Base-by-base conservation (phyloP, 2,888 invertebrate species). In the Acheta domesticus region DNA sequence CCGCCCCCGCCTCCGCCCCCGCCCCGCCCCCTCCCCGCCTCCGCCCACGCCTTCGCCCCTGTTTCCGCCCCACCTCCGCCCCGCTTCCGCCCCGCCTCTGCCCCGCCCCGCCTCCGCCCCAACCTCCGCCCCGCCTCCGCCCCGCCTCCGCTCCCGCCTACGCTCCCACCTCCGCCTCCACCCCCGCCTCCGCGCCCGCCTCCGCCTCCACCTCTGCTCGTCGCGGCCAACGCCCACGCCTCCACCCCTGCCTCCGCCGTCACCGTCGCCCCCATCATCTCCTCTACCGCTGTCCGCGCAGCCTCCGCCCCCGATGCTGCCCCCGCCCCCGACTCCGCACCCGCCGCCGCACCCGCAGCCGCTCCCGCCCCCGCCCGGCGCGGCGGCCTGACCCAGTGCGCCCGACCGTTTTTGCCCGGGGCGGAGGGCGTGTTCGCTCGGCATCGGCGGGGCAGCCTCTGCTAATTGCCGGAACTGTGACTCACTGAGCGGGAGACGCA, bases 381-480 rank as follows among this genome's bases (percentile, higher is more conserved):
- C 36, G 36, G 36, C 36, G 36, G 8, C 36, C 36, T 36, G 36
- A 36, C 8, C 36, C 36, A 5, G 36, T 36, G 36, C 36, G 36
- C 8, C 8, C 36, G 36, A 36, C 36, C 36, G 36, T 36, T 36
- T 36, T 8, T 36, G 36, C 36, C 36, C 36, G 36, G 36, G 36
- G 36, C 8, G 36, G 8, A 36, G 36, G 36, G 36, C 8, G 8
- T 36, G 36, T 36, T 36, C 36, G 36, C 36, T 36, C 36, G 36
- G 8, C 36, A 8, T 36, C 36, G 36, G 5, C 5, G 36, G 36
- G 36, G 36, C 36, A 36, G 36, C 8, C 62, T 62, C 62, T 11
- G n/a, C 62, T 62, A 62, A 62, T 62, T 62, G 62, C 62, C 62
- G 62, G 62, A 62, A 62, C 62, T 62, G 16, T 62, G 62, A 62